These are phyloP conservation scores for Liparis tanakae DNA, from an alignment of 2,797 vertebrate species.

Conservation along the genomic window DNA sequence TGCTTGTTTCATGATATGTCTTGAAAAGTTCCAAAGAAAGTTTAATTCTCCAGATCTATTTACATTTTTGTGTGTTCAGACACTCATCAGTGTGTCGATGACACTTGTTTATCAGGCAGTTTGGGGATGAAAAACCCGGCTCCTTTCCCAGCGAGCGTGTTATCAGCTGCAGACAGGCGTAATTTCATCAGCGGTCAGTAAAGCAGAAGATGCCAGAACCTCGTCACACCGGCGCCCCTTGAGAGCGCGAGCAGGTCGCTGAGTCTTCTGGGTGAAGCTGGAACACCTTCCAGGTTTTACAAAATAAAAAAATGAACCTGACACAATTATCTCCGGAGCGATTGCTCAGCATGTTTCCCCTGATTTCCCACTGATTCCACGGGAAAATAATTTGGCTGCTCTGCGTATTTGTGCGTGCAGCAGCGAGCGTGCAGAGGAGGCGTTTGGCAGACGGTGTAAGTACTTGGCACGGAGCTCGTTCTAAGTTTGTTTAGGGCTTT, in stretches of 20 bases:
- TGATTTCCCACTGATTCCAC: constrained; percentile 50
- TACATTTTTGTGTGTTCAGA: background rate
- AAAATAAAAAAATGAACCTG: constrained; percentile 1
- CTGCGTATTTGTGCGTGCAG: constrained; percentile 22
- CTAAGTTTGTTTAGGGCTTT: constrained; percentile 46
- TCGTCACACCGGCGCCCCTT: constrained; percentile 16
- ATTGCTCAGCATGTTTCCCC: constrained; percentile 55
- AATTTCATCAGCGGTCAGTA: constrained; percentile 58
- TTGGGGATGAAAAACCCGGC: constrained; percentile 8
- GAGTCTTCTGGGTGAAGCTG: constrained; percentile 43
- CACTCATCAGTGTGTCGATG: background rate
- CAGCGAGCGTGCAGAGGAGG: constrained; percentile 33
- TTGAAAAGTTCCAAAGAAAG: background rate
- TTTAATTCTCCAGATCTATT: background rate
- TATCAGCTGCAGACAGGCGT: constrained; percentile 63
- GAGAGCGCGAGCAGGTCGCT: constrained; percentile 5
- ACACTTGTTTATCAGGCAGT: constrained; percentile 1
- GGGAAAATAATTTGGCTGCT: constrained; percentile 44
- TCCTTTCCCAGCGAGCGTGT: constrained; percentile 18
- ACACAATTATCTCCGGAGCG: constrained; percentile 43
- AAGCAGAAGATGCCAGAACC: constrained; percentile 51
- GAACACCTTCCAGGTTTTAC: constrained; percentile 25
- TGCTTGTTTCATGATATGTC: background rate
- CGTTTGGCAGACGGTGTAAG: constrained; percentile 46
- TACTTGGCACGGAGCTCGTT: constrained; percentile 29